Evolutionary conservation across 2,113 vertebrate species (phyloP).

Genomic region (Prionailurus bengalensis): DNA sequence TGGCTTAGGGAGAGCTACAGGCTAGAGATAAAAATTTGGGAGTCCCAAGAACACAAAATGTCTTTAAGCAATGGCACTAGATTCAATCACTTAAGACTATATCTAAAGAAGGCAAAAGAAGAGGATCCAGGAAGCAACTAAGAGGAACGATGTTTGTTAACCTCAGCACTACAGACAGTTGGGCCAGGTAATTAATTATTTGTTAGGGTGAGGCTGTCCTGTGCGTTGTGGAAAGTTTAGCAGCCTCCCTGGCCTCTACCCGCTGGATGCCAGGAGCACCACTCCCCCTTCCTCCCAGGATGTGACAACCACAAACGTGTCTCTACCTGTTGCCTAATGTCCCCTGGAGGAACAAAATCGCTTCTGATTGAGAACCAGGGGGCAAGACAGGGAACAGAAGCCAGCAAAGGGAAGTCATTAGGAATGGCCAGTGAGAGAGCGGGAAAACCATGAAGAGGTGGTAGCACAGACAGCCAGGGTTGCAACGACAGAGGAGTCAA

Average conservation of each 20-base stretch:
- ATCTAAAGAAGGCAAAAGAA: neutral
- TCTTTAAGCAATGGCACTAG: neutral
- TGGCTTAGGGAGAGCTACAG: neutral
- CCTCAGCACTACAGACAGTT: neutral
- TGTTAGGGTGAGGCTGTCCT: neutral
- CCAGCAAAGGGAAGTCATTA: neutral
- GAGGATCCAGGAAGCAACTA: no score
- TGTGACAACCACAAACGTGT: neutral
- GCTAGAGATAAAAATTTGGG: neutral
- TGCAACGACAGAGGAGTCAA: neutral
- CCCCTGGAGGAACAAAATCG: neutral
- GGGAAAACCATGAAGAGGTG: neutral
- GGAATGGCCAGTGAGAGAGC: neutral
- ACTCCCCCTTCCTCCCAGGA: neutral
- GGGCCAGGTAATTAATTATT: neutral
- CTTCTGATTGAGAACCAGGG: neutral
- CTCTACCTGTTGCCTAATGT: neutral
- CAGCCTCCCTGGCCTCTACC: neutral
- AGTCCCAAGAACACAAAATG: neutral
- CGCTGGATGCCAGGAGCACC: no score
- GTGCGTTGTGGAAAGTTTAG: neutral
- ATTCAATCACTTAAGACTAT: neutral
- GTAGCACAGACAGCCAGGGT: rapidly evolving
- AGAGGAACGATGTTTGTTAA: neutral
- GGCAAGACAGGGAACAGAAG: neutral